Evolutionary conservation across 2,888 invertebrate genomes (phyloP), one percentile per base, ranked within the genome.

Genomic region (Hemistola chrysoprasaria): DNA sequence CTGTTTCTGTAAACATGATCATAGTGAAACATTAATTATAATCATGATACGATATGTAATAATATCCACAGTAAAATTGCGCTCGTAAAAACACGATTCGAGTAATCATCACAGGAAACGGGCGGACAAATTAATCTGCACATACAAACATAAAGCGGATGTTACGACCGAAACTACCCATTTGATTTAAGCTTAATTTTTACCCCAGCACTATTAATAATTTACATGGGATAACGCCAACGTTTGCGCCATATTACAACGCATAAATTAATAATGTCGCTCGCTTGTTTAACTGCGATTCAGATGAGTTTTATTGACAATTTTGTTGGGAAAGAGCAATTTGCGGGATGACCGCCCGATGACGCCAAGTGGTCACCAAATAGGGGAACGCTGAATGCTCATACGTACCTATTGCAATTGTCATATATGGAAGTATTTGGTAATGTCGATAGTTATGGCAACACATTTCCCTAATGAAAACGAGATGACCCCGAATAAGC

Each of bases 241-340:
- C 83, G 82, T 77, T 80, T 83, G 84, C 84, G 78, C 84, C 80
- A 86, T 88, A 87, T 88, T 88, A 88, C 86, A 85, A 74, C 77
- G 81, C 88, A 87, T 88, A 88, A 88, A 87, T 88, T 88, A 87
- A 88, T 88, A 86, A 87, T 85, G 85, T 82, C 81, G 80, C 75
- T 78, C 84, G 87, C 86, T 80, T 87, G 85, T 87, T 88, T 86
- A 85, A 86, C 86, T 88, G 86, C 86, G 88, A 88, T 86, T 87
- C 86, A 81, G 86, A 87, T 86, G 87, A 87, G 83, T 88, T 88
- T 88, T 88, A 88, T 88, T 88, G 88, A 85, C 88, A 87, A 88
- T 88, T 82, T 86, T 81, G 88, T 80, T 84, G 81, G 83, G 80
- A 83, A 83, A 86, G 84, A 78, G 88, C 86, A 87, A 87, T 88